phyloP scores from a whole-genome alignment of 2,888 invertebrate genomes.

The Morpho helenor region DNA sequence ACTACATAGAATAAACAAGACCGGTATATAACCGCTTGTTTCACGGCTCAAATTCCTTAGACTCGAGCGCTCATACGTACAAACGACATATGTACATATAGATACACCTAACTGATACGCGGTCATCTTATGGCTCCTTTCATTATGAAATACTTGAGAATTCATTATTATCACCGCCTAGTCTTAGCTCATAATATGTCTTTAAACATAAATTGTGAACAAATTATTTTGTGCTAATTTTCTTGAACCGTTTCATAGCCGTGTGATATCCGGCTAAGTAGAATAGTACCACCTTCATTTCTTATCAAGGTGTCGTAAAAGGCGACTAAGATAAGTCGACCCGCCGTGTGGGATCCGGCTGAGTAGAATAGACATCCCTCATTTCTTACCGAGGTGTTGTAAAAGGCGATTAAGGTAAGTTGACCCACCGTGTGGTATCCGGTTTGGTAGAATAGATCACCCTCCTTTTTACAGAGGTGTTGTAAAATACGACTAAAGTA shows the following conservation, averaged over 20 bases:
- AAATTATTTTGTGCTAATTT: slow-evolving; percentile 26
- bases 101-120: slow-evolving; percentile 14
- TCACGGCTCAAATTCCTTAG: slow-evolving; percentile 31
- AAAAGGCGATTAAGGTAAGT: no score
- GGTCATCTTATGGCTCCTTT: slow-evolving; percentile 20
- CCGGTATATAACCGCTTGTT: slow-evolving; percentile 32
- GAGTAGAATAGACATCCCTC: no score
- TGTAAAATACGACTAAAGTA: no score
- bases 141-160: slow-evolving; percentile 18
- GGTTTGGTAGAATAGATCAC: no score
- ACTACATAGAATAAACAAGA: slow-evolving; percentile 45
- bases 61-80: slow-evolving; percentile 22
- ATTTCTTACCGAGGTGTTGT: no score
- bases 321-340: no score
- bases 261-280: no score
- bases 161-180: slow-evolving; percentile 10
- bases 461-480: no score
- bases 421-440: no score
- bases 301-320: no score
- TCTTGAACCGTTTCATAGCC: slow-evolving; percentile 6
- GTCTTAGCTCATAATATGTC: slow-evolving; percentile 9
- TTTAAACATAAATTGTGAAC: slow-evolving; percentile 8
- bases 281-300: no score
- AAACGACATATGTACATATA: slow-evolving; percentile 26
- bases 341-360: no score